Percentiles rank a stretch among this genome's conserved stretches.
Evolutionary conservation across 53 echinoderm and acorn worm genomes (phyloP).

Genomic region (Arbacia lixula): DNA sequence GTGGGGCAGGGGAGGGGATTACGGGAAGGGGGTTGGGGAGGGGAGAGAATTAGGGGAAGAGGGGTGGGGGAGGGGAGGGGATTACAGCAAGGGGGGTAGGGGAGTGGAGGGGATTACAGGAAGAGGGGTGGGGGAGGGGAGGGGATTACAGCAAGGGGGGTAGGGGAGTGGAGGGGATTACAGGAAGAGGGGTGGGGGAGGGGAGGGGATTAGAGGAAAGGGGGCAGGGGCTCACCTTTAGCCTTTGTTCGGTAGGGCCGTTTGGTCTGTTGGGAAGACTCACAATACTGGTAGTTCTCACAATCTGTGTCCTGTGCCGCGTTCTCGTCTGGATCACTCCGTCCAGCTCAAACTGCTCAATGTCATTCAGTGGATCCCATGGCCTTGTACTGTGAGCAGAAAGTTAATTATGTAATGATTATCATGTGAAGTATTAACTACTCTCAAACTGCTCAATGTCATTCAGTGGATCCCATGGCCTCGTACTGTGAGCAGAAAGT

Average conservation of each 20-base stretch:
- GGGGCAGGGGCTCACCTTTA: constrained; percentile 50
- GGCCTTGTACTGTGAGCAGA: constrained; percentile 81
- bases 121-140: too few species aligned
- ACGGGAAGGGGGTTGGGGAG: too few species aligned
- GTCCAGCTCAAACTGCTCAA: constrained; percentile 85
- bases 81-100: background rate
- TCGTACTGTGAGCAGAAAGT: constrained; percentile 69
- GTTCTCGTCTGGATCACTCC: constrained; percentile 92
- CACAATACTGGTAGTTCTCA: constrained; percentile 91
- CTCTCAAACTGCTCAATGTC: constrained; percentile 97
- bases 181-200: too few species aligned
- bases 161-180: too few species aligned
- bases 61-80: too few species aligned
- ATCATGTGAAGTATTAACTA: too few species aligned
- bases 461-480: constrained; percentile 92
- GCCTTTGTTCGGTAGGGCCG: constrained; percentile 61
- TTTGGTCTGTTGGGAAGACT: constrained; percentile 78
- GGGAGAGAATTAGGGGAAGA: too few species aligned
- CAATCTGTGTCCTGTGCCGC: constrained; percentile 85
- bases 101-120: too few species aligned
- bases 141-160: too few species aligned
- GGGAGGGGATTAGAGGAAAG: too few species aligned
- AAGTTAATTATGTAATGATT: too few species aligned
- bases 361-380: constrained; percentile 93
- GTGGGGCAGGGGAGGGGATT: too few species aligned